Base-by-base conservation (phyloP, 1,140 invertebrate genomes). In the Meloidogyne chitwoodi region DNA sequence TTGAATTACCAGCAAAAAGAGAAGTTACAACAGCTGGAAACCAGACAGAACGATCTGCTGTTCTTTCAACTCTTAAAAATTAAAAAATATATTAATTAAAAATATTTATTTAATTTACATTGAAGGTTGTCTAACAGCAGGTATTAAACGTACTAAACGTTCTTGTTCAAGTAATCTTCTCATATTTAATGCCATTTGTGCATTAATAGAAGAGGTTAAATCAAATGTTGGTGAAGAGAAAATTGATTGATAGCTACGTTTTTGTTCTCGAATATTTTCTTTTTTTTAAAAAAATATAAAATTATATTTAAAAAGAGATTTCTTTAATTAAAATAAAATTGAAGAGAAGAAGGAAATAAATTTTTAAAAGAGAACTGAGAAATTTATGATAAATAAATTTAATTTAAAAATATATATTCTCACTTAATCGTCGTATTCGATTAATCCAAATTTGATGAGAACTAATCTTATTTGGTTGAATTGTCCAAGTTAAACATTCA, bases 11-110 rank as follows among this genome's bases (percentile, higher is more conserved):
- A 16, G 80, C 75, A 29, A 83, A 48, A 8, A 85, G 41, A 27
- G 83, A 68, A 26, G 81, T 65, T n/a, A 83, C 61, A 31, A 83
- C 75, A 34, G 83, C 83, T 24, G 83, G 82, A 72, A 84, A 83
- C 82, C 82, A 83, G 19, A 83, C 83, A 24, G 66, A 56, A 48
- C 41, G 72, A 72, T 80, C 69, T 26, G 70, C 74, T n/a, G 26
- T 70, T 63, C 73, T 61, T n/a, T 81, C 72, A 29, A 78, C 77
- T 1, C 38, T 63, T 24, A 27, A 22, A 41, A 41, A n/a, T 56
- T 56, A n/a, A n/a, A n/a, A n/a, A n/a, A 4, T n/a, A 56, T n/a
- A 56, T 48, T 48, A 48, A 19, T 48, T 19, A 48, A 48, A 38
- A 38, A 41, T 41, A 12, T 41, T 56, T n/a, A n/a, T 56, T 48